These are phyloP conservation scores for Vulpes ferrilata DNA, from an alignment of 2,113 vertebrate genomes.

Conservation along the genomic window DNA sequence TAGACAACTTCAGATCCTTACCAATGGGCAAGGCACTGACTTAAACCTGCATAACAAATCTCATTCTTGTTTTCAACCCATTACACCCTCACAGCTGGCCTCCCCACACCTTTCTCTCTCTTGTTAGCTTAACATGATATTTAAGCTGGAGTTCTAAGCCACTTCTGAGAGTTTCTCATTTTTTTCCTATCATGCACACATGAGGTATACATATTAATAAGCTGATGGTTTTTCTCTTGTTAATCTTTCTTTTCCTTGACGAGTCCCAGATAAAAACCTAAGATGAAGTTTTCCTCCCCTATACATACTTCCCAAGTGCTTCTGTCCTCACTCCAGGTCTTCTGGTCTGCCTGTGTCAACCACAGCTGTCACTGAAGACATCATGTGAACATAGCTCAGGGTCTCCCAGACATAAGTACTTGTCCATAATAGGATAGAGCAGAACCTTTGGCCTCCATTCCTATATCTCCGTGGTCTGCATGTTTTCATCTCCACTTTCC, in stretches of 20 bases:
- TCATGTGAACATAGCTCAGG: not conserved
- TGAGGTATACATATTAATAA: not conserved
- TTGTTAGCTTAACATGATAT: not conserved
- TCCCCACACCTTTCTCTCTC: not conserved
- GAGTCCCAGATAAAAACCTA: not conserved
- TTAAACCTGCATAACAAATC: not conserved
- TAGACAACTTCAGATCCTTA: not conserved
- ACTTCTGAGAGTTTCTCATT: not conserved
- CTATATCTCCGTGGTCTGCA: not conserved
- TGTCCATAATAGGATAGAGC: not conserved
- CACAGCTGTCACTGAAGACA: not conserved
- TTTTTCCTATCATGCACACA: not conserved
- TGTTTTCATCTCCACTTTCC: not conserved
- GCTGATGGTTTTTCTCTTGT: not conserved
- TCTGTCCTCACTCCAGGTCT: not conserved
- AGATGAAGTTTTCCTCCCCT: not conserved
- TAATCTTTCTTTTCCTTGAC: not conserved
- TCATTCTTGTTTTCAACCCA: not conserved
- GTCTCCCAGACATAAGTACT: not conserved
- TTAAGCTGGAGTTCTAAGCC: not conserved
- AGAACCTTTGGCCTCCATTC: not conserved
- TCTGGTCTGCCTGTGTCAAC: too few species aligned
- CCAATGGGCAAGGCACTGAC: too few species aligned
- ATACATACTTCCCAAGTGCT: not conserved
- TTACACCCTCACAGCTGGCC: not conserved